Conservation (phyloP, 2,113 vertebrate species). For the Chaetodon trifascialis region DNA sequence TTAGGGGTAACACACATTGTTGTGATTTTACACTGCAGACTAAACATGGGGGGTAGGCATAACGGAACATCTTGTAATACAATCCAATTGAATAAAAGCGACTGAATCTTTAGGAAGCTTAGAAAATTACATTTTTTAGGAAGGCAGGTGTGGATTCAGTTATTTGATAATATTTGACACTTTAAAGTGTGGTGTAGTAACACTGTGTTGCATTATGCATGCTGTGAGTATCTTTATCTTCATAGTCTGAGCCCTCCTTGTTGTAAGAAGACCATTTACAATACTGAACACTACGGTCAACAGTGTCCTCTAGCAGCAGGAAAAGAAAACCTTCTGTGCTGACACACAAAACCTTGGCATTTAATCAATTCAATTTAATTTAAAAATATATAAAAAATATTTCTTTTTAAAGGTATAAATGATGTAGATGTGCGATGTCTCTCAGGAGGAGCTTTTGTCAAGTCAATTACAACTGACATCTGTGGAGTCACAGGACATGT, state of each 20-base stretch:
- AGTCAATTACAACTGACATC: neutral
- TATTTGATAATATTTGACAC: neutral
- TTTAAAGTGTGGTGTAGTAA: neutral
- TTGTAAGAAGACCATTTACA: neutral
- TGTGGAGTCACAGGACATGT: neutral
- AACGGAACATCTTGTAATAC: neutral
- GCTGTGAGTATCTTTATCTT: neutral
- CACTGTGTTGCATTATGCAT: neutral
- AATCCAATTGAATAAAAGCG: neutral
- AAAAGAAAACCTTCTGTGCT: neutral
- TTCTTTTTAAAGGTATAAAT: neutral
- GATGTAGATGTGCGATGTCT: neutral
- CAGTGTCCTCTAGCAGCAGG: neutral
- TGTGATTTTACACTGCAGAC: neutral
- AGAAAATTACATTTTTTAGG: neutral
- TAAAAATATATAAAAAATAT: too few species aligned
- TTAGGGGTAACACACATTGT: neutral
- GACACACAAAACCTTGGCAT: neutral
- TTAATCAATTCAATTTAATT: neutral
- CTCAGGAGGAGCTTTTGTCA: neutral
- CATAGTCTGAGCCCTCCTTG: neutral
- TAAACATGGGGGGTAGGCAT: neutral
- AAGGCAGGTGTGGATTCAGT: neutral
- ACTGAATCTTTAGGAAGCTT: neutral
- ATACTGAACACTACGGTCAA: neutral